Percentiles rank a stretch among this genome's conserved stretches.
phyloP scores from a whole-genome alignment of 2,888 invertebrate species.

The Dicyrtomina minuta region DNA sequence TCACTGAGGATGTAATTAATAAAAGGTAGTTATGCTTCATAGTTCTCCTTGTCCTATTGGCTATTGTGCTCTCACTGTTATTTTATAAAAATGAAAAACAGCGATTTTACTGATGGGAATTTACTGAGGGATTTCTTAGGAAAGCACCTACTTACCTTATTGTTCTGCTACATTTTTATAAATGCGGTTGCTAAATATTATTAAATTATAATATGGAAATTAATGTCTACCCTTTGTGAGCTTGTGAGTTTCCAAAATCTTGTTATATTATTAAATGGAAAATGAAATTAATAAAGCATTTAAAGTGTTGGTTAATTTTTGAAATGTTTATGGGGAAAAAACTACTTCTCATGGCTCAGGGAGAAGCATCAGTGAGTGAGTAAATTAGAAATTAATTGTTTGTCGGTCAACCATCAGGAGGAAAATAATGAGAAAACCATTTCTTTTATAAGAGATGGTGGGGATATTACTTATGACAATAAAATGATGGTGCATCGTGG shows the following conservation, averaged over 20 bases:
- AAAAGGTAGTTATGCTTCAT: no score
- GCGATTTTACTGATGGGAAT: not conserved
- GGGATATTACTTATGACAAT: slow-evolving; percentile 5
- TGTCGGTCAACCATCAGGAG: not conserved
- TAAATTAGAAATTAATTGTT: no score
- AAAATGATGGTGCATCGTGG: not conserved
- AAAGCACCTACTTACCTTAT: not conserved
- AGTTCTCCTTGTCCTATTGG: no score
- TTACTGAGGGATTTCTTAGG: not conserved
- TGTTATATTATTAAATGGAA: not conserved
- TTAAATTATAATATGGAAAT: not conserved
- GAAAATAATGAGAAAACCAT: slow-evolving; percentile 5
- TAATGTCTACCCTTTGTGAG: not conserved
- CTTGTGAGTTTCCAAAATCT: not conserved
- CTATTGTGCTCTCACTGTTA: not conserved
- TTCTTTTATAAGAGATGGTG: slow-evolving; percentile 3
- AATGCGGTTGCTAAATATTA: not conserved
- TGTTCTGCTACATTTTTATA: not conserved
- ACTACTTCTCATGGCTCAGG: no score
- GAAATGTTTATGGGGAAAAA: no score
- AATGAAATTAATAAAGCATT: no score
- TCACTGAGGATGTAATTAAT: not conserved
- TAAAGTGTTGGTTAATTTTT: no score
- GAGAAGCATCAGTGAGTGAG: no score
- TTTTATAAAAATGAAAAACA: not conserved